Percentiles rank a stretch among this genome's conserved stretches.
Conservation (phyloP, 2,888 invertebrate species). For the Dicyrtoma fusca region DNA sequence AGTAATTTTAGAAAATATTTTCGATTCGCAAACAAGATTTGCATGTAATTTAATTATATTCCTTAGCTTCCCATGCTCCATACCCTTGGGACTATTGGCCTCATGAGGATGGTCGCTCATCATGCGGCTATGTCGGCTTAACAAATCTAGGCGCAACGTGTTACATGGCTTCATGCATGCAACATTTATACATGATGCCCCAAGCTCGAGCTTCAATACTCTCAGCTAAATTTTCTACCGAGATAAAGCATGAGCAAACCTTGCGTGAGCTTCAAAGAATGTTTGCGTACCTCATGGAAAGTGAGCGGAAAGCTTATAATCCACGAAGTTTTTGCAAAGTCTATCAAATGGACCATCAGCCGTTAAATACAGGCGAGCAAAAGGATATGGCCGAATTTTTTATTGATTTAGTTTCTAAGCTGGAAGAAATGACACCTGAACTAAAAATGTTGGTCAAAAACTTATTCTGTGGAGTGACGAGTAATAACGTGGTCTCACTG, state of each 20-base stretch:
- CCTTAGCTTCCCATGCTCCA: conserved; percentile 72
- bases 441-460: conserved; percentile 86
- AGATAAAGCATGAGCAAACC: conserved; percentile 78
- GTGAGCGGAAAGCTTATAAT: conserved; percentile 93
- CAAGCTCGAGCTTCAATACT: conserved; percentile 84
- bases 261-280: conserved; percentile 87
- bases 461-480: conserved; percentile 89
- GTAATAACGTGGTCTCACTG: conserved; percentile 93
- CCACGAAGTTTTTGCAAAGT: conserved; percentile 94
- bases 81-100: conserved; percentile 99
- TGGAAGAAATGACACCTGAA: conserved; percentile 88
- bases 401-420: conserved; percentile 91
- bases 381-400: conserved; percentile 99
- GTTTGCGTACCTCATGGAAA: conserved; percentile 93
- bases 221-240: conserved; percentile 71
- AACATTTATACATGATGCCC: conserved; percentile 97
- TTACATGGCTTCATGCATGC: conserved; percentile 97
- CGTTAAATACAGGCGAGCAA: conserved; percentile 92
- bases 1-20: too few species aligned
- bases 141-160: conserved; percentile 96
- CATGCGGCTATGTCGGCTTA: conserved; percentile 91
- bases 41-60: background rate
- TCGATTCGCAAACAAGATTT: too few species aligned
- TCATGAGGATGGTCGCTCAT: conserved; percentile 89
- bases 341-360: conserved; percentile 96